Base-by-base conservation (phyloP, 2,113 vertebrate genomes). In the Irena cyanogastra region DNA sequence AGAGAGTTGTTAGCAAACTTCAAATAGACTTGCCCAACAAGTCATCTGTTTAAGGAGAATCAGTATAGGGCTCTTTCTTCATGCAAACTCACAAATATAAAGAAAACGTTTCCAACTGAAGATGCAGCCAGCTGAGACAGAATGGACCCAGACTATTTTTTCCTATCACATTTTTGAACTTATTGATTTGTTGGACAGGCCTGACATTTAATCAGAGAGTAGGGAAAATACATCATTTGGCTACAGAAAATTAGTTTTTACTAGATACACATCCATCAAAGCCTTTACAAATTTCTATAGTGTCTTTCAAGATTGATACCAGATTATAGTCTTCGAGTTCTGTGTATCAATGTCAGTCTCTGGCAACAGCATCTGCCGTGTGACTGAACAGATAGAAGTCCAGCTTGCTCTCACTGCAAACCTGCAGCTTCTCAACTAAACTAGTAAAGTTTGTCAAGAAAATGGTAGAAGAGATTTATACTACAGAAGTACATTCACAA, bases 201-300 rank as follows among this genome's bases (percentile, higher is more conserved):
- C 75, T 93, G 96, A 97, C 92, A 92, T 96, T 97, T 95, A 93
- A 96, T 97, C 96, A 92, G 93, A 93, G 57, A 71, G 83, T 84
- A 94, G 91, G 89, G 77, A 96, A 96, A 91, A 96, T 89, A 89
- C 33, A 97, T 96, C 93, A 95, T 92, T 97, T 94, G 68, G 96
- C 93, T 92, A 93, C 63, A 95, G 96, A 97, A 97, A 97, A 96
- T 96, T 93, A 94, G 86, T 97, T 95, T 96, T 95, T 85, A 86
- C 93, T 87, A 87, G 92, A 82, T 86, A 83, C 50, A 84, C 96
- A 96, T 97, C 95, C 96, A 97, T 97, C 97, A 97, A 94, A 94
- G 72, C 80, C 88, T 72, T 90, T 78, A 93, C 30, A 90, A 92
- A 94, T 90, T 89, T 90, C 90, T 95, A 13, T 6, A 61, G 72